Conservation (phyloP, 53 echinoderm and acorn worm genomes). For the Luidia sarsii region DNA sequence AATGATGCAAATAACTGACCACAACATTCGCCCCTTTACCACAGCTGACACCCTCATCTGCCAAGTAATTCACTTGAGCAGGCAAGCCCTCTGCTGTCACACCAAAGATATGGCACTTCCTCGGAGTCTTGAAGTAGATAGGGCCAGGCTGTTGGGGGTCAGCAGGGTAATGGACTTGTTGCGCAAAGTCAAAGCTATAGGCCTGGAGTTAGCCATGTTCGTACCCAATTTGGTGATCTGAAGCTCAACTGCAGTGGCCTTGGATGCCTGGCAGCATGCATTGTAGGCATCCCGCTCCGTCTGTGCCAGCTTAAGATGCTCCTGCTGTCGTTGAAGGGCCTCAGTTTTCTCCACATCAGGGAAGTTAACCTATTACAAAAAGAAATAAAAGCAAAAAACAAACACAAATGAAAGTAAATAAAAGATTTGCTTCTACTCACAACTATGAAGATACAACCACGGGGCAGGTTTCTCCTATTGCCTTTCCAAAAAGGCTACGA, state of each 20-base stretch:
- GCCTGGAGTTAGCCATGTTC: background rate
- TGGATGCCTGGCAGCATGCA: background rate
- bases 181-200: no score
- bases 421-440: no score
- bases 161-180: no score
- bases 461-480: no score
- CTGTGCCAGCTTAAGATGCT: background rate
- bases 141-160: no score
- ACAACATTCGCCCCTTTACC: conserved; percentile 29
- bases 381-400: no score
- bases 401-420: no score
- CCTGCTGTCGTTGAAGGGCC: background rate
- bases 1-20: conserved; percentile 52
- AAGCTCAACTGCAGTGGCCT: background rate
- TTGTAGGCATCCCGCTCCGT: background rate
- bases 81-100: conserved; percentile 33
- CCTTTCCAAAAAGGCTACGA: no score
- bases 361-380: no score
- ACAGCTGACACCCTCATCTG: conserved; percentile 42
- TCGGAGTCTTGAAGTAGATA: conserved; percentile 33
- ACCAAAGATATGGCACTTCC: conserved; percentile 58
- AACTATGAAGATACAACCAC: no score
- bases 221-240: background rate
- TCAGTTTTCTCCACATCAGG: no score
- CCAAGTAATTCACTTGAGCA: no score